A percentile compares a stretch with the other conserved stretches of the same genome.
phyloP scores from a whole-genome alignment of 2,113 vertebrate species.

The Vulpes ferrilata region DNA sequence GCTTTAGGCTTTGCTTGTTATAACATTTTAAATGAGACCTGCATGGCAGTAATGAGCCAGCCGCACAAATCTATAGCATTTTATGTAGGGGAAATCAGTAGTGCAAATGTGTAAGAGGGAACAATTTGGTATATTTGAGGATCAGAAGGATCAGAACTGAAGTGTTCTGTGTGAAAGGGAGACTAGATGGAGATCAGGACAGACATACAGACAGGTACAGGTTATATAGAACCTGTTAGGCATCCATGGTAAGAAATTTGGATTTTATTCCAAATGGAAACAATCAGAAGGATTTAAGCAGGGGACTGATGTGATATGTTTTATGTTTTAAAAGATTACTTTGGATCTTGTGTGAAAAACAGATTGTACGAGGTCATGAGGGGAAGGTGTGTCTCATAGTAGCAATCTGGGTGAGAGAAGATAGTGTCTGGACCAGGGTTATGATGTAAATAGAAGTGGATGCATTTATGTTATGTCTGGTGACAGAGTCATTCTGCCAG shows the following conservation, averaged over 20 bases:
- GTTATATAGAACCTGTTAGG: background rate
- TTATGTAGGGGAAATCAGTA: background rate
- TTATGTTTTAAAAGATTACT: constrained; percentile 41
- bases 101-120: background rate
- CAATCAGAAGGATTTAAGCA: background rate
- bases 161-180: background rate
- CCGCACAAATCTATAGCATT: background rate
- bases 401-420: background rate
- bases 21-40: background rate
- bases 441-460: background rate
- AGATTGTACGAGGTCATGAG: background rate
- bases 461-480: background rate
- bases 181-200: background rate
- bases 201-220: background rate
- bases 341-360: background rate
- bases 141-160: background rate
- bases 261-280: constrained; percentile 27
- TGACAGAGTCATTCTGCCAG: background rate
- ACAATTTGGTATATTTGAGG: background rate
- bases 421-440: background rate
- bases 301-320: background rate
- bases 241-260: background rate
- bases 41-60: background rate
- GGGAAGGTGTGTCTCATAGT: background rate
- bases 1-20: background rate